Conservation (phyloP, 2,888 invertebrate genomes). For the Actias luna region DNA sequence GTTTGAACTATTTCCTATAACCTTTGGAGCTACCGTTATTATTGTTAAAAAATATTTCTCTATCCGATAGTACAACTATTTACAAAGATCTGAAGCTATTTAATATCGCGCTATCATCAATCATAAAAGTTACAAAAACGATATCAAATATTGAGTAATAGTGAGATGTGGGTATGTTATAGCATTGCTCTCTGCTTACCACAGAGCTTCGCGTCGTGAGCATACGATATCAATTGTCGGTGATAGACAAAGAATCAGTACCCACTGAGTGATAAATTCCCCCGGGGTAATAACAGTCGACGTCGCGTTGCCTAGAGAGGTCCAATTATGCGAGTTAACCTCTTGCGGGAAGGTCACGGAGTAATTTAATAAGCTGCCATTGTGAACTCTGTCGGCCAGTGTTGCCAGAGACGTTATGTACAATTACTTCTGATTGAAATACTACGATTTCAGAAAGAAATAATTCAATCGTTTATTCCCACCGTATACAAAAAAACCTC, state of each 20-base stretch:
- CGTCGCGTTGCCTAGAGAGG: conserved; percentile 42
- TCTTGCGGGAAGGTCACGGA: conserved; percentile 46
- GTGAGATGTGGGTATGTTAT: not conserved
- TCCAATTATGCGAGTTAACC: conserved; percentile 68
- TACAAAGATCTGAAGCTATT: no score
- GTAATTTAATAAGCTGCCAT: conserved; percentile 57
- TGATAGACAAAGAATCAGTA: conserved; percentile 16
- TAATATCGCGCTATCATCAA: no score
- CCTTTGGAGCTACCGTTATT: no score
- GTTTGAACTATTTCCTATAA: no score
- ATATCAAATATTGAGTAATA: not conserved
- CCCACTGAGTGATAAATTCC: conserved; percentile 11
- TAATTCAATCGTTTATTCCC: no score
- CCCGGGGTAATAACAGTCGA: conserved; percentile 16
- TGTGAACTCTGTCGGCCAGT: conserved; percentile 5
- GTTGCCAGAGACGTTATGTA: not conserved
- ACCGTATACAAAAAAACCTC: no score
- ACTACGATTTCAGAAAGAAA: not conserved
- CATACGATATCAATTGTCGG: conserved; percentile 3
- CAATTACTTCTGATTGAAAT: not conserved
- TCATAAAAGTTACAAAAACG: no score
- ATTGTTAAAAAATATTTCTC: no score
- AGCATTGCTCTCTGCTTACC: not conserved
- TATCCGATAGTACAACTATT: no score
- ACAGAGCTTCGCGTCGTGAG: not conserved